Percentiles rank a stretch among this genome's conserved stretches.
Conservation (phyloP, 2,797 vertebrate species). For the Coreius guichenoti region DNA sequence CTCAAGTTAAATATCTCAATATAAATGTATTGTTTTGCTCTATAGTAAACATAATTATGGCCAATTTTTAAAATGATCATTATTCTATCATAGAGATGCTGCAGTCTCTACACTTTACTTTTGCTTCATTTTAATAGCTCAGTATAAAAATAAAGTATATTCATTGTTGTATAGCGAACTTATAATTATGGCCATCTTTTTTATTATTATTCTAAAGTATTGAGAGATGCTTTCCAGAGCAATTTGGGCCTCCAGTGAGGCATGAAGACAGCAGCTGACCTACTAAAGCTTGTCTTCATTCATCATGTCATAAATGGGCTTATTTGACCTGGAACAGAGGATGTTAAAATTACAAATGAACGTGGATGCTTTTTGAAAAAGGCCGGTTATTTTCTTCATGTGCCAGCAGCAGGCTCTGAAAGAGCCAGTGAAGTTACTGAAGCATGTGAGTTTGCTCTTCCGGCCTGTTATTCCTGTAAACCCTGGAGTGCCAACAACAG, state of each 20-base stretch:
- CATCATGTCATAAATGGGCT: conserved; percentile 14
- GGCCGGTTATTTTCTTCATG: not conserved
- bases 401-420: not conserved
- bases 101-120: not conserved
- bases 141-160: not conserved
- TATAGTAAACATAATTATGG: not conserved
- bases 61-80: no score
- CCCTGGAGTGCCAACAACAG: not conserved
- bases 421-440: not conserved
- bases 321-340: not conserved
- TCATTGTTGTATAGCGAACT: not conserved
- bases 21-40: not conserved
- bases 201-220: not conserved
- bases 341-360: not conserved
- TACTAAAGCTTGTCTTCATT: conserved; percentile 36
- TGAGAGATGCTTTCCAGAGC: not conserved
- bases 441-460: conserved; percentile 12
- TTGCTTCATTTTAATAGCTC: not conserved
- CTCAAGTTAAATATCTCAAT: not conserved
- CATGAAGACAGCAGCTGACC: conserved; percentile 20
- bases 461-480: not conserved
- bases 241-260: not conserved
- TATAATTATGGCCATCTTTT: not conserved
- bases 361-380: not conserved
- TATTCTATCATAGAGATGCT: not conserved